Conservation (phyloP, 2,113 vertebrate species). For the Stictonetta naevosa region DNA sequence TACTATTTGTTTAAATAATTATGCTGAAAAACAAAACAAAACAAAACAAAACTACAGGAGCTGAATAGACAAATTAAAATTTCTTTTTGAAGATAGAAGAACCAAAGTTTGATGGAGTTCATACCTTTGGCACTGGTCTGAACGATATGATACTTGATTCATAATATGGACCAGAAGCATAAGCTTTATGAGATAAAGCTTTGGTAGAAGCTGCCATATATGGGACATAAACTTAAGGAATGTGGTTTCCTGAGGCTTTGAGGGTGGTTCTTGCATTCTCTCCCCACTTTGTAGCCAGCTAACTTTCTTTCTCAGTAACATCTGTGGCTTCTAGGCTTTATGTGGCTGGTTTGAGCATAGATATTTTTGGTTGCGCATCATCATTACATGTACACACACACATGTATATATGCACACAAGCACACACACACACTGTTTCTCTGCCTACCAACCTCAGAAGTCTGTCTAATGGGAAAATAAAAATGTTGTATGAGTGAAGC, state of each 20-base stretch:
- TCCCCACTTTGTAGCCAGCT: not conserved
- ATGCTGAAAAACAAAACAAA: not conserved
- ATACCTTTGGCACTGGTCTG: not conserved
- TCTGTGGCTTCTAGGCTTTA: slow-evolving; percentile 2
- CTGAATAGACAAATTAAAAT: not conserved
- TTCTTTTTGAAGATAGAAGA: not conserved
- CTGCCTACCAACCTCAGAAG: not conserved
- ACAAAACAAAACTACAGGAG: not conserved
- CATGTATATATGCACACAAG: not conserved
- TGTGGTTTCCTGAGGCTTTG: not conserved
- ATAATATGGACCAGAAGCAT: not conserved
- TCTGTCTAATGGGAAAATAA: slow-evolving; percentile 30
- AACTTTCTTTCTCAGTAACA: not conserved
- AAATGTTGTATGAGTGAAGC: not conserved
- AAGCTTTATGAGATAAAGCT: not conserved
- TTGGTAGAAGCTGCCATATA: not conserved
- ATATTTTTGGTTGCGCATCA: not conserved
- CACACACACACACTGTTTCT: not conserved
- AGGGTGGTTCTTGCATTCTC: not conserved
- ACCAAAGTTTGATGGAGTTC: not conserved
- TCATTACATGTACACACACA: not conserved
- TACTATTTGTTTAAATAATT: not conserved
- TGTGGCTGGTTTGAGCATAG: not conserved
- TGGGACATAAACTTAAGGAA: not conserved
- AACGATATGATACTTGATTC: not conserved